Evolutionary conservation across 2,888 invertebrate species (phyloP).

Genomic region (Mystacides longicornis): DNA sequence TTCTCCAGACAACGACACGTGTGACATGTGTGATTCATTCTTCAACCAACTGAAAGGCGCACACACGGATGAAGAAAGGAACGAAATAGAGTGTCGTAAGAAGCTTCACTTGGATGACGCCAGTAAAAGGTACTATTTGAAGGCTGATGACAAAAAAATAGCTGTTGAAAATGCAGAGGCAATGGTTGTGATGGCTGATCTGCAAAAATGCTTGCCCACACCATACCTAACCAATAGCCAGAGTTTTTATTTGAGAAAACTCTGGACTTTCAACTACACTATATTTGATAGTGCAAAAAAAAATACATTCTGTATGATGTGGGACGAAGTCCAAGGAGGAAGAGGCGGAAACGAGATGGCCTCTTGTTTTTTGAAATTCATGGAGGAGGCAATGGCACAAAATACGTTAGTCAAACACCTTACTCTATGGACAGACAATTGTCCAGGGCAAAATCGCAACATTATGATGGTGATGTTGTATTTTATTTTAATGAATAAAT

Average conservation of each 20-base stretch:
- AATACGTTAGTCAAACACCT: conserved; percentile 1
- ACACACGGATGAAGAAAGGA: conserved; percentile 4
- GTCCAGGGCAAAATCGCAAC: background rate
- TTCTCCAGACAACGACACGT: conserved; percentile 5
- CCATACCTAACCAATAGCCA: conserved; percentile 3
- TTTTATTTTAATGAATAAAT: conserved; percentile 1
- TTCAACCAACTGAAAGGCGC: background rate
- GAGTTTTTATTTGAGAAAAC: conserved; percentile 3
- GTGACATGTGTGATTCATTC: conserved; percentile 2
- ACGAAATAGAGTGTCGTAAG: background rate
- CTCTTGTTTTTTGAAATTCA: conserved; percentile 3
- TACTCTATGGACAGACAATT: conserved; percentile 7
- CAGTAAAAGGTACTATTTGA: background rate
- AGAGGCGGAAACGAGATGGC: conserved; percentile 8
- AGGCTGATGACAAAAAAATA: conserved; percentile 3
- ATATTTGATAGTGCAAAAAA: conserved; percentile 2
- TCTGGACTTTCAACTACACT: background rate
- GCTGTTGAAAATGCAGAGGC: background rate
- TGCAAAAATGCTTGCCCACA: conserved; percentile 7
- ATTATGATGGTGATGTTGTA: conserved; percentile 9
- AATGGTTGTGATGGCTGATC: conserved; percentile 6
- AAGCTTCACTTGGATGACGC: conserved; percentile 4
- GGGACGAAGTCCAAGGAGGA: conserved; percentile 7
- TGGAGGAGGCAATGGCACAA: background rate
- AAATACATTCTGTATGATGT: conserved; percentile 9